These are phyloP conservation scores for Rhopalosiphum padi DNA, from an alignment of 1,140 invertebrate species.

Conservation along the genomic window DNA sequence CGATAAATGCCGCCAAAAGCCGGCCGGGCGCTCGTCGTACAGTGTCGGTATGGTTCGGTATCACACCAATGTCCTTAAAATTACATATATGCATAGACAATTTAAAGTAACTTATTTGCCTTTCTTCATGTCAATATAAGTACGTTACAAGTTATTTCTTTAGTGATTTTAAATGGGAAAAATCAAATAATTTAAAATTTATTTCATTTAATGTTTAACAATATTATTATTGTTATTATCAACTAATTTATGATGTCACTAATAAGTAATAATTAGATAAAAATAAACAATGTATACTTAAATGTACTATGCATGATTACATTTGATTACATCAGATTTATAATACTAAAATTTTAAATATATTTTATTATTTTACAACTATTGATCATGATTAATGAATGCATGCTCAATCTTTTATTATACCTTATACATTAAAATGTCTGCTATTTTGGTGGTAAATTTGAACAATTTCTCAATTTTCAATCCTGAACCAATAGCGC, in stretches of 20 bases:
- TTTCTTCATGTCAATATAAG: neutral
- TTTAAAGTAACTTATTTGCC: neutral
- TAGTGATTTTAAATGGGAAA: neutral
- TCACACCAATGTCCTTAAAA: neutral
- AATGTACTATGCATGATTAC: too few species aligned
- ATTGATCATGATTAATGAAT: too few species aligned
- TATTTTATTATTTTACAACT: too few species aligned
- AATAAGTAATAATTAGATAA: too few species aligned
- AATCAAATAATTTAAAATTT: neutral
- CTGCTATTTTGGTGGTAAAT: neutral
- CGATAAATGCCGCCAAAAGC: slow-evolving; percentile 54
- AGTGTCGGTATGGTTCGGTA: neutral
- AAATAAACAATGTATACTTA: too few species aligned
- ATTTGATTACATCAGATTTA: too few species aligned
- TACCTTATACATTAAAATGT: neutral
- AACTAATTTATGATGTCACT: neutral
- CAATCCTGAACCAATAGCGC: neutral
- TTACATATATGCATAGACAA: neutral
- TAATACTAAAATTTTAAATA: too few species aligned
- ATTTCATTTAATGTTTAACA: neutral
- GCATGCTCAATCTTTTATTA: neutral
- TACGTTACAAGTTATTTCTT: neutral
- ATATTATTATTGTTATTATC: neutral
- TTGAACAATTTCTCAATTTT: neutral
- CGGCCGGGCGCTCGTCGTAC: slow-evolving; percentile 46